Percentiles rank a stretch among this genome's conserved stretches.
phyloP scores from a whole-genome alignment of 2,888 invertebrate species.

The Crioceris asparagi region DNA sequence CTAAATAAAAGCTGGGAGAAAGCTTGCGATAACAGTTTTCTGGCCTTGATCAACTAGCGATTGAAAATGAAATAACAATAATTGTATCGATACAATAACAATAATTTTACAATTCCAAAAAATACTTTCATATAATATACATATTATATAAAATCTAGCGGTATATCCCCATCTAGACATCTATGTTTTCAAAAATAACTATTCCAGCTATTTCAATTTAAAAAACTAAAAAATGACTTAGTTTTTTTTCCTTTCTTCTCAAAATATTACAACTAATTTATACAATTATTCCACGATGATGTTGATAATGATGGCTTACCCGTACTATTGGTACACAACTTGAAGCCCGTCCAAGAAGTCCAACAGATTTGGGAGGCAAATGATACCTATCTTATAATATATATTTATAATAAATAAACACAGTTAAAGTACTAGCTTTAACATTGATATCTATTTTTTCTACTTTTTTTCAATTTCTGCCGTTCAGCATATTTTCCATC shows the following conservation, averaged over 20 bases:
- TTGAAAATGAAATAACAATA: conserved; percentile 18
- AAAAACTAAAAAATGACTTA: conserved; percentile 24
- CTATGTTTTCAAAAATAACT: conserved; percentile 26
- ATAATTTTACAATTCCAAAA: conserved; percentile 19
- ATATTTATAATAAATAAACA: conserved; percentile 23
- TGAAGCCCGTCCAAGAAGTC: conserved; percentile 14
- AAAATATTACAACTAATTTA: conserved; percentile 22
- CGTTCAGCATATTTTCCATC: too few relatives aligned
- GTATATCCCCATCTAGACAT: conserved; percentile 22
- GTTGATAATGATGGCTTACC: too few relatives aligned
- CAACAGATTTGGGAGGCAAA: conserved; percentile 15
- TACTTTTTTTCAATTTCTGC: too few relatives aligned
- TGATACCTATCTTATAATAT: conserved; percentile 10
- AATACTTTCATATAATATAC: conserved; percentile 18
- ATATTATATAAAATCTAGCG: conserved; percentile 26
- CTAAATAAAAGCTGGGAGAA: too few relatives aligned
- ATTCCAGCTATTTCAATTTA: conserved; percentile 19
- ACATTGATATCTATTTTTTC: conserved; percentile 23
- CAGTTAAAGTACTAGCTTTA: conserved; percentile 24
- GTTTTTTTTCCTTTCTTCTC: conserved; percentile 14
- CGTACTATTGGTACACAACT: too few relatives aligned
- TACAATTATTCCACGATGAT: conserved; percentile 9
- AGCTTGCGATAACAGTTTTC: conserved; percentile 10
- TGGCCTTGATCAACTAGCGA: conserved; percentile 4
- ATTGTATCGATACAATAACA: conserved; percentile 15